Conservation (phyloP, 2,888 invertebrate species). For the Nephrotoma flavescens region DNA sequence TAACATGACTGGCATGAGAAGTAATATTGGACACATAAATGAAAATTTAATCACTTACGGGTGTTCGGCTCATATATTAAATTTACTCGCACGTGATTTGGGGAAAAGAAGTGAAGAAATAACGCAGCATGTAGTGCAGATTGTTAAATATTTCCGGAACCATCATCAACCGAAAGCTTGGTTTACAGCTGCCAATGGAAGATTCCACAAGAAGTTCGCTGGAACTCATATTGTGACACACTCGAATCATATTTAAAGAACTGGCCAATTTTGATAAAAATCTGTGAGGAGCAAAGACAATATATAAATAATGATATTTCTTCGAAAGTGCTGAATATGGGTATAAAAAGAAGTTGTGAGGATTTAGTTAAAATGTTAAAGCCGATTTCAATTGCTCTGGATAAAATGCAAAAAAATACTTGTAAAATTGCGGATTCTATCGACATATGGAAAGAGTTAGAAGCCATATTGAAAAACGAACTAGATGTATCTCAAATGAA, state of each 20-base stretch:
- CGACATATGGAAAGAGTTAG: neutral
- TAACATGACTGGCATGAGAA: too few species aligned
- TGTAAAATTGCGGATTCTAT: neutral
- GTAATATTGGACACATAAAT: too few species aligned
- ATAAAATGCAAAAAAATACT: neutral
- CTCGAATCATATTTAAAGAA: constrained; percentile 1
- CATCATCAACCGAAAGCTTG: too few species aligned
- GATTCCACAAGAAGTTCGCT: neutral
- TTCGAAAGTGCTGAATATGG: neutral
- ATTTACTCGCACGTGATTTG: too few species aligned
- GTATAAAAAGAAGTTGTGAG: neutral
- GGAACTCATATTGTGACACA: neutral
- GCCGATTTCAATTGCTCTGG: neutral
- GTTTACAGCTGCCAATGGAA: too few species aligned
- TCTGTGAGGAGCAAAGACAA: too few species aligned
- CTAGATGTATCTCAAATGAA: neutral
- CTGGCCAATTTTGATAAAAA: neutral
- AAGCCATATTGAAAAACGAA: neutral
- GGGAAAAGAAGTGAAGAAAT: too few species aligned
- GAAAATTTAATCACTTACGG: too few species aligned
- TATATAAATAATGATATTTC: neutral
- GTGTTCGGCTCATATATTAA: too few species aligned
- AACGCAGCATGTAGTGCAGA: too few species aligned
- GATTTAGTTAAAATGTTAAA: neutral
- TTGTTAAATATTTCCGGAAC: too few species aligned